A percentile compares a stretch with the other conserved stretches of the same genome.
Conservation (phyloP, 2,797 vertebrate species). For the Halcyon chelicuti region DNA sequence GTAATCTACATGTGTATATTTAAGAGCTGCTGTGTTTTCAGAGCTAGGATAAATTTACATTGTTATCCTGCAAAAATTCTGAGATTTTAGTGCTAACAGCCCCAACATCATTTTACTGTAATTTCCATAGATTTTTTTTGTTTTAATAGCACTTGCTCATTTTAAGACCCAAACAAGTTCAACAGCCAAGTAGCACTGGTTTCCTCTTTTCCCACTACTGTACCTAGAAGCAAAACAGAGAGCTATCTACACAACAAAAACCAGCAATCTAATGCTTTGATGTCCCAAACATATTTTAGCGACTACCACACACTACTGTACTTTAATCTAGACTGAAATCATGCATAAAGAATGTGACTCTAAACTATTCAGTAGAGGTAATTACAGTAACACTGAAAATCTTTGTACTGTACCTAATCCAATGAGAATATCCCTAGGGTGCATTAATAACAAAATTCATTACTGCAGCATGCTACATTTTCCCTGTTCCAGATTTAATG, state of each 20-base stretch:
- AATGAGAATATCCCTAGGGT: not conserved
- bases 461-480: not conserved
- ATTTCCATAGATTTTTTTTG: not conserved
- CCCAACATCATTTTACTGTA: not conserved
- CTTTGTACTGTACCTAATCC: constrained; percentile 6
- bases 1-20: not conserved
- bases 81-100: not conserved
- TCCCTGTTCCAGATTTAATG: not conserved
- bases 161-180: not conserved
- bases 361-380: not conserved
- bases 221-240: not conserved
- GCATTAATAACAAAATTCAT: constrained; percentile 15
- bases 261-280: not conserved
- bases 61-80: not conserved
- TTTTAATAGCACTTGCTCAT: not conserved
- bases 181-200: not conserved
- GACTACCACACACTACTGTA: not conserved
- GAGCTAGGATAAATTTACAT: not conserved
- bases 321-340: not conserved
- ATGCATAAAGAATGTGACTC: not conserved
- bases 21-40: not conserved
- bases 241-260: not conserved
- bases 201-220: not conserved
- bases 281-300: not conserved
- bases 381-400: not conserved